Conservation (phyloP, 1,140 invertebrate genomes). For the Eciton burchellii region DNA sequence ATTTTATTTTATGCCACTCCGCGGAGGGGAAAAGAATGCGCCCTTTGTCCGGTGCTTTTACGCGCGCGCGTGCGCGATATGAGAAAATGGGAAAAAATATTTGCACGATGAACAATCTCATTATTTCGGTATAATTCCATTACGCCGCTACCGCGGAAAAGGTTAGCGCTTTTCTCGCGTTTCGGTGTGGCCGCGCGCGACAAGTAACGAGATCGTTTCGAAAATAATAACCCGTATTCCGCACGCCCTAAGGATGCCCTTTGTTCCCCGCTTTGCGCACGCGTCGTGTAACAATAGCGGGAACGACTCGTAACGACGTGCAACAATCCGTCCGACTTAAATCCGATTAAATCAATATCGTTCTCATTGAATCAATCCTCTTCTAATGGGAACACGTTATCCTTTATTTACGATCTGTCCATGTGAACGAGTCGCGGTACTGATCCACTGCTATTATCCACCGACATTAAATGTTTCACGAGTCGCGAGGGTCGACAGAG, state of each 20-base stretch:
- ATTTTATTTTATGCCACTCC: slow-evolving; percentile 33
- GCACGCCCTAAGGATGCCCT: background rate
- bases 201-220: slow-evolving; percentile 28
- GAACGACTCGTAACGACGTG: background rate
- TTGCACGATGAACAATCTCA: slow-evolving; percentile 4
- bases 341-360: background rate
- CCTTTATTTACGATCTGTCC: slow-evolving; percentile 8
- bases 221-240: background rate
- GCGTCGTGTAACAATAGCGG: background rate
- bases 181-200: background rate
- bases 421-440: background rate
- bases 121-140: slow-evolving; percentile 49
- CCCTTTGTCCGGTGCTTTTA: background rate
- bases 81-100: background rate
- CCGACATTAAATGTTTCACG: slow-evolving; percentile 49
- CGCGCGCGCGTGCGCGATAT: background rate
- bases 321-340: background rate
- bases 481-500: slow-evolving; percentile 9
- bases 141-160: background rate
- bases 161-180: background rate
- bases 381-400: background rate
- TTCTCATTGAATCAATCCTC: background rate
- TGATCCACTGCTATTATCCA: slow-evolving; percentile 1
- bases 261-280: background rate
- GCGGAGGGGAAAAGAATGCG: background rate